A percentile compares a stretch with the other conserved stretches of the same genome.
These are phyloP conservation scores for Sisyra nigra DNA, from an alignment of 2,888 invertebrate genomes.

Conservation along the genomic window DNA sequence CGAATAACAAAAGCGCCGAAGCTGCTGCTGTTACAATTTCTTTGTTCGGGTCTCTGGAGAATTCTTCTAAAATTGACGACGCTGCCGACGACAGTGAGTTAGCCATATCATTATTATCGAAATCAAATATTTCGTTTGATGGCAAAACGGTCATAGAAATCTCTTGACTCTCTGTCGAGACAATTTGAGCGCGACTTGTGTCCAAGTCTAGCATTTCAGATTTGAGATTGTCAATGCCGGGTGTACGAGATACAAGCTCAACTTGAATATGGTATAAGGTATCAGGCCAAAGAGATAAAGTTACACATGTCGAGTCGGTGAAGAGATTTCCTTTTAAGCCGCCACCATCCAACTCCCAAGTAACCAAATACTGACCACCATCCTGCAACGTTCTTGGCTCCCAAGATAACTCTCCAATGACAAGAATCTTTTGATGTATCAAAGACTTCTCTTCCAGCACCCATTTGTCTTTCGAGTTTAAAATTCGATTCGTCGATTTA, in stretches of 20 bases:
- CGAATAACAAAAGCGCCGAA: no score
- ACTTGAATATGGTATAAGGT: constrained; percentile 70
- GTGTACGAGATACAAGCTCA: constrained; percentile 42
- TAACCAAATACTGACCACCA: constrained; percentile 53
- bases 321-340: constrained; percentile 67
- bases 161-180: constrained; percentile 45
- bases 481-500: constrained; percentile 32
- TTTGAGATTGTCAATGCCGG: constrained; percentile 42
- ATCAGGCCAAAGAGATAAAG: constrained; percentile 65
- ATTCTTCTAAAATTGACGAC: no score
- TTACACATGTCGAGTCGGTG: constrained; percentile 64
- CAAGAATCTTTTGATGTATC: constrained; percentile 54
- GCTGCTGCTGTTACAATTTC: no score
- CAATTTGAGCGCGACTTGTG: constrained; percentile 43
- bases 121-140: background rate
- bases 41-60: no score
- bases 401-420: constrained; percentile 59
- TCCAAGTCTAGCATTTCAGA: constrained; percentile 50
- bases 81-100: no score
- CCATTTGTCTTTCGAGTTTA: constrained; percentile 37
- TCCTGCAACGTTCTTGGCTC: constrained; percentile 41
- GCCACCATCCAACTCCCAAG: constrained; percentile 72
- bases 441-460: constrained; percentile 50
- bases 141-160: constrained; percentile 24
- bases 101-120: no score